Conservation (phyloP, 1,140 invertebrate species). For the Drosophila tristis region DNA sequence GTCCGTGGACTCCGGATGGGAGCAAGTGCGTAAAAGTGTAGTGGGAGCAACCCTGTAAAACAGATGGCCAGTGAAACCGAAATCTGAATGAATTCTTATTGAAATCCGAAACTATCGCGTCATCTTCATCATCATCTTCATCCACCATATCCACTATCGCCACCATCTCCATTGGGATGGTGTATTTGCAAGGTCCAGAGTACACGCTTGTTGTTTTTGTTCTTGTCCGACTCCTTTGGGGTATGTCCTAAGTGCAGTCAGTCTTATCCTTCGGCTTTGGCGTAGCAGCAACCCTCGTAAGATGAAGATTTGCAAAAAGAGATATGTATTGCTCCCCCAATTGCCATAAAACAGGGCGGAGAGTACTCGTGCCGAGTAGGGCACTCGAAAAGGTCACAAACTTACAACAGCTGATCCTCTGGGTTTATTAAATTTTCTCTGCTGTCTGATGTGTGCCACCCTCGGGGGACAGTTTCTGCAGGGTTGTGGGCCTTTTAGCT, state of each 20-base stretch:
- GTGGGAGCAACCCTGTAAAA: no score
- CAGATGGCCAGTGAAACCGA: no score
- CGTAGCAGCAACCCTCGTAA: conserved; percentile 53
- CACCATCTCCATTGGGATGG: conserved; percentile 16
- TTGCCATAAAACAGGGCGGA: conserved; percentile 47
- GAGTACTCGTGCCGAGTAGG: conserved; percentile 3
- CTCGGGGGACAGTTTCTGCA: conserved; percentile 68
- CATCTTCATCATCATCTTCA: conserved; percentile 14
- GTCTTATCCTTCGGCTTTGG: background rate
- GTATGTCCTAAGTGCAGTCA: conserved; percentile 23
- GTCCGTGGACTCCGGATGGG: no score
- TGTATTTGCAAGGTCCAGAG: conserved; percentile 16
- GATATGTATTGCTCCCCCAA: conserved; percentile 72
- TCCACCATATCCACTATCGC: conserved; percentile 9
- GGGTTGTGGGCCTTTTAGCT: conserved; percentile 63
- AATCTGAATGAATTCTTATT: background rate
- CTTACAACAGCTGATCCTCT: conserved; percentile 72
- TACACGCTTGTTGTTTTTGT: conserved; percentile 14
- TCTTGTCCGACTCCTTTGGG: conserved; percentile 12
- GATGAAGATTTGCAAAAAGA: conserved; percentile 61
- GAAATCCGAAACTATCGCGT: conserved; percentile 30
- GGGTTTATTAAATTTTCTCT: conserved; percentile 68
- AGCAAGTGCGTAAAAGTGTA: no score
- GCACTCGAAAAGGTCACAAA: conserved; percentile 19
- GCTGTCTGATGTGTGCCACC: conserved; percentile 30